Evolutionary conservation across 2,113 vertebrate genomes (phyloP).

Genomic region (Origma solitaria): DNA sequence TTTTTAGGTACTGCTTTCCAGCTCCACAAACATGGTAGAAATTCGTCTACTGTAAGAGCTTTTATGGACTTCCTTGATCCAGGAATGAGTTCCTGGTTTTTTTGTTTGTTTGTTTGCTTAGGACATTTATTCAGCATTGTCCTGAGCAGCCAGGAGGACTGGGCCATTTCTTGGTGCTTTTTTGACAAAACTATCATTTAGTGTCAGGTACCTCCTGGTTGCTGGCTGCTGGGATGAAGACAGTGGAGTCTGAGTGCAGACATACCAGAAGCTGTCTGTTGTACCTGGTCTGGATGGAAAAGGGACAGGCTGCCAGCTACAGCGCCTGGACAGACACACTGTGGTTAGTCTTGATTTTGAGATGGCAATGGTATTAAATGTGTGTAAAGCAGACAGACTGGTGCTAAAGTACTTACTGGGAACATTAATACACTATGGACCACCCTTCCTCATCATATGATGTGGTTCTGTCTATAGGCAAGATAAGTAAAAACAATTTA

Average conservation of each 20-base stretch:
- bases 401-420: slow-evolving; percentile 37
- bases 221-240: neutral
- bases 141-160: neutral
- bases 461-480: slow-evolving; percentile 43
- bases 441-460: slow-evolving; percentile 20
- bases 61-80: neutral
- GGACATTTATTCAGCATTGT: neutral
- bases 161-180: neutral
- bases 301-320: neutral
- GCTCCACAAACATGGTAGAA: neutral
- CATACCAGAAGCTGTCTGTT: neutral
- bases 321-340: neutral
- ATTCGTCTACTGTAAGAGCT: neutral
- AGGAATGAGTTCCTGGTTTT: neutral
- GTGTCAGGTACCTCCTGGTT: neutral
- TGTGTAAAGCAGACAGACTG: slow-evolving; percentile 45
- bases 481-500: slow-evolving; percentile 61
- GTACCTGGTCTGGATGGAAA: slow-evolving; percentile 19
- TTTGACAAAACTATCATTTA: neutral
- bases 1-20: neutral
- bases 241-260: neutral
- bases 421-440: slow-evolving; percentile 6
- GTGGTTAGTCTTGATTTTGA: slow-evolving; percentile 36
- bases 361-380: neutral
- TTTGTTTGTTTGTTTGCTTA: neutral